Conservation (phyloP, 2,113 vertebrate genomes). For the Phoenicopterus ruber region DNA sequence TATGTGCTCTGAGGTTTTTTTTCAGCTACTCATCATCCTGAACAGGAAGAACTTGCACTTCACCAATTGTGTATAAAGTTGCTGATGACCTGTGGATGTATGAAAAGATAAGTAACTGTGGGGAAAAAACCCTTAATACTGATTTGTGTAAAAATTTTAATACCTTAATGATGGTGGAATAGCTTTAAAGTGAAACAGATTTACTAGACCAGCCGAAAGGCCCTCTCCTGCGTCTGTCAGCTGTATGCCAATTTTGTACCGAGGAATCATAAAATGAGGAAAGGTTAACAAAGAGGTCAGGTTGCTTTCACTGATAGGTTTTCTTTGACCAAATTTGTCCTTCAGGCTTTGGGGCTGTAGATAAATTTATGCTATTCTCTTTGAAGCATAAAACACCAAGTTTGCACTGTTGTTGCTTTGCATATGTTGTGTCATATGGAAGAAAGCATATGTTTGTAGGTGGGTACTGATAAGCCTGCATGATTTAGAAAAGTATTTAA, state of each 20-base stretch:
- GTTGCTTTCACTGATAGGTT: neutral
- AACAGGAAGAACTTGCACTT: neutral
- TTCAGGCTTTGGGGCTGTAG: neutral
- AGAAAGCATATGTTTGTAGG: neutral
- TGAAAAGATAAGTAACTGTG: neutral
- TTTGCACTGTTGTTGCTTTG: neutral
- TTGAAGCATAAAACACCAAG: neutral
- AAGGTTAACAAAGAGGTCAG: neutral
- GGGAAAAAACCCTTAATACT: accelerated
- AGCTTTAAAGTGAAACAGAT: neutral
- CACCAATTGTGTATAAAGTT: neutral
- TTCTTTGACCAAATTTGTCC: neutral
- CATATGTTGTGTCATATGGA: neutral
- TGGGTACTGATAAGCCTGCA: neutral
- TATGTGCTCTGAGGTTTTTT: neutral
- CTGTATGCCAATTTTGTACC: neutral
- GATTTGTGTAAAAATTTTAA: neutral
- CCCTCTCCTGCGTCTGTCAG: neutral
- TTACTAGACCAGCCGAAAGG: neutral
- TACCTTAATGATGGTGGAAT: neutral
- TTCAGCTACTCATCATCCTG: neutral
- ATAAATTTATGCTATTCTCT: neutral
- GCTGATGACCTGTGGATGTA: neutral
- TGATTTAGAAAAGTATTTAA: neutral
- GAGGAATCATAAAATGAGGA: neutral